These are phyloP conservation scores for Paramormyrops hopkinsi DNA, from an alignment of 2,797 vertebrate genomes.

Conservation along the genomic window DNA sequence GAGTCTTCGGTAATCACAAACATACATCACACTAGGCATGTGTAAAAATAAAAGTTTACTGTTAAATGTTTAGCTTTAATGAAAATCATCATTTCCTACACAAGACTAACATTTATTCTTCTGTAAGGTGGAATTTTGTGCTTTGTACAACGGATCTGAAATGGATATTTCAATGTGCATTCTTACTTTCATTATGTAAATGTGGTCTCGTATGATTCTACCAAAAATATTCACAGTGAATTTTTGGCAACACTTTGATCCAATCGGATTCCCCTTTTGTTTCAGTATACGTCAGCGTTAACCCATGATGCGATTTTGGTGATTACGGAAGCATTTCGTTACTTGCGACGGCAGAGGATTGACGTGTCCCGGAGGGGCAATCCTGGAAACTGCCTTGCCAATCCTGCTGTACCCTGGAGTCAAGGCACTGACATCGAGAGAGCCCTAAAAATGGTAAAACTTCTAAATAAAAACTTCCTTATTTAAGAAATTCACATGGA, in stretches of 20 bases:
- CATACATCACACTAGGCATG: background rate
- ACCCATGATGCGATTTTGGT: constrained; percentile 92
- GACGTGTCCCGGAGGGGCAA: constrained; percentile 92
- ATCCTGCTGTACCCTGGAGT: constrained; percentile 96
- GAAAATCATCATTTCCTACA: background rate
- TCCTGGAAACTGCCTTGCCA: constrained; percentile 92
- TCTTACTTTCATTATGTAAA: background rate
- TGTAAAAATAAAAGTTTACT: background rate
- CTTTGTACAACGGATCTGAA: background rate
- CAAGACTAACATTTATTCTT: background rate
- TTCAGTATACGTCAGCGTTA: constrained; percentile 90
- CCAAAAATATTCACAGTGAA: constrained; percentile 17
- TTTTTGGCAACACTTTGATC: constrained; percentile 14
- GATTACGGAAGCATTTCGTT: constrained; percentile 90
- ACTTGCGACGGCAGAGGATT: constrained; percentile 87
- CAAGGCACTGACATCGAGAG: constrained; percentile 97
- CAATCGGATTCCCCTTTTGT: constrained; percentile 17
- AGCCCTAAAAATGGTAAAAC: constrained; percentile 89
- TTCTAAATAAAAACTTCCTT: background rate
- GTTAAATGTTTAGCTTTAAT: background rate
- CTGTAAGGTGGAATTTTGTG: background rate
- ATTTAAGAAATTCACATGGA: background rate
- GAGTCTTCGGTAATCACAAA: background rate
- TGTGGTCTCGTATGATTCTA: background rate
- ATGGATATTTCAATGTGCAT: background rate